Evolutionary conservation across 37 sponge, comb jelly and placozoan species (phyloP), one percentile per base, ranked within the genome.

Genomic region (Lycopodina hypogea): DNA sequence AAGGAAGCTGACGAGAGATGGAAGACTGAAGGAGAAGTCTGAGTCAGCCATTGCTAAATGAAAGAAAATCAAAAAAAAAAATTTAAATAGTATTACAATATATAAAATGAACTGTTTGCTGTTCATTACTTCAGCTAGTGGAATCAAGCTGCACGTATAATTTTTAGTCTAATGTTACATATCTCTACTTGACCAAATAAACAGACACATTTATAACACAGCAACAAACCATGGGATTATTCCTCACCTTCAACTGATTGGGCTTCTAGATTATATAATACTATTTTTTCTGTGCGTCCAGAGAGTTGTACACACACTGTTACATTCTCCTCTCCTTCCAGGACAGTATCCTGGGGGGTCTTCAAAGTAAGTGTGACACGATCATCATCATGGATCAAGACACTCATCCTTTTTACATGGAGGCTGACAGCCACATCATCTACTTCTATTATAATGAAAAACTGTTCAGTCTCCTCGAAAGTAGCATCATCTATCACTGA

Each of bases 331-430:
- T 50, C 65, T 48, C 73, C 72, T 65, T 81, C 82, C 36, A 9
- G 51, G 52, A 81, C 73, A 0, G 57, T 19, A 0, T 9, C 61
- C 32, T n/a, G n/a, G 15, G 26, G 3, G 24, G 24, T 28, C 0
- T 4, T 6, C 19, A 81, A 45, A 21, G 50, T 0, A 23, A 72
- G 19, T 0, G 29, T 34, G 62, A 64, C 82, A 28, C 21, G 15
- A 29, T 81, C 82, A 45, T 81, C 52, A 35, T 81, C 82, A 19
- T 30, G 19, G 34, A 81, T 48, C 42, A 28, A 30, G 36, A 81
- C 52, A 1, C 50, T 81, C 64, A 72, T 42, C 12, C 40, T 0
- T 19, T 11, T n/a, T 8, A 81, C 59, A 62, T 71, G 72, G 52
- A 72, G 23, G 34, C 74, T 62, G 50, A 81, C 82, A 9, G 36